phyloP scores from a whole-genome alignment of 2,888 invertebrate genomes.

The Phytoseiulus persimilis region DNA sequence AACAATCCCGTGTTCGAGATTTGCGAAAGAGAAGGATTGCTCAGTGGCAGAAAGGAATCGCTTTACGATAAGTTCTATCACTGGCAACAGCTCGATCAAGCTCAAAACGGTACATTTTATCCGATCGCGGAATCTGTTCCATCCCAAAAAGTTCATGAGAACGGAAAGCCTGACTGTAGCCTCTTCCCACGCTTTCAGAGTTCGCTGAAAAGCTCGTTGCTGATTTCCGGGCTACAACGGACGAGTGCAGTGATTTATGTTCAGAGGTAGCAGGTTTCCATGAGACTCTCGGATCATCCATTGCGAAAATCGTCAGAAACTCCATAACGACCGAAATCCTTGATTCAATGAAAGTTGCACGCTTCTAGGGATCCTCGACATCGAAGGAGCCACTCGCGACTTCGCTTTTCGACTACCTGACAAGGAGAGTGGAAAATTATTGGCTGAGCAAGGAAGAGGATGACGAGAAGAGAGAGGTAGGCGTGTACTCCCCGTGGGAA shows the following conservation, averaged over 20 bases:
- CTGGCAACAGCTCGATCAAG: constrained; percentile 17
- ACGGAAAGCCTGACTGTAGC: too few species aligned
- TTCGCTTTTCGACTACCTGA: neutral
- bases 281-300: too few species aligned
- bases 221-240: neutral
- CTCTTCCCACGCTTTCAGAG: neutral
- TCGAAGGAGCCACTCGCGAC: neutral
- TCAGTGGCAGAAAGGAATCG: neutral
- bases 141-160: neutral
- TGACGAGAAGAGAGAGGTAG: neutral
- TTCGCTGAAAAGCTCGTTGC: neutral
- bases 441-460: neutral
- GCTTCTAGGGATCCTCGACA: neutral
- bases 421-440: neutral
- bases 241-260: neutral
- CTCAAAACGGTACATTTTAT: neutral
- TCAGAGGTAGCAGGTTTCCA: neutral
- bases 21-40: constrained; percentile 59
- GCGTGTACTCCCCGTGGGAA: neutral
- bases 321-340: too few species aligned
- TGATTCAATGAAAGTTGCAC: neutral
- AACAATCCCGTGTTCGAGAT: constrained; percentile 80
- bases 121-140: neutral
- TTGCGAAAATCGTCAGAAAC: too few species aligned
- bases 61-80: neutral